These are phyloP conservation scores for Cactoblastis cactorum DNA, from an alignment of 2,888 invertebrate genomes.

Conservation along the genomic window DNA sequence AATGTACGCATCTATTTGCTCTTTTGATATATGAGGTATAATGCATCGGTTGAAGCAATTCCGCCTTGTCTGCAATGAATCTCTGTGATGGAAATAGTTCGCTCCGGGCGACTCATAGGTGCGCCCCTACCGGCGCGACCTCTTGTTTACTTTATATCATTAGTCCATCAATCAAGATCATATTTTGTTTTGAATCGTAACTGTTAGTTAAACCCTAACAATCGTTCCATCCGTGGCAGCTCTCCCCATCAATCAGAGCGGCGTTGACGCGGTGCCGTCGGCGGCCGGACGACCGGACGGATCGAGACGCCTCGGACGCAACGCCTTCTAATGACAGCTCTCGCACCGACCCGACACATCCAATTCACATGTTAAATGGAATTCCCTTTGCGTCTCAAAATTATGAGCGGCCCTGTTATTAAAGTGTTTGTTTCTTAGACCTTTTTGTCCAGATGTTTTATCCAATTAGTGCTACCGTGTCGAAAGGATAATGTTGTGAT, in stretches of 20 bases:
- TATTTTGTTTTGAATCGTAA: constrained; percentile 70
- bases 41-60: constrained; percentile 35
- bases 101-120: constrained; percentile 45
- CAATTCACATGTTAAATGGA: constrained; percentile 79
- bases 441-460: constrained; percentile 68
- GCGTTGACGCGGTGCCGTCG: constrained; percentile 46
- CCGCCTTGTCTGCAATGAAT: constrained; percentile 35
- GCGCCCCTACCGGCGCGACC: constrained; percentile 52
- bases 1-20: constrained; percentile 20
- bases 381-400: constrained; percentile 71
- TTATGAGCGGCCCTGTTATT: constrained; percentile 66
- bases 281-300: constrained; percentile 2
- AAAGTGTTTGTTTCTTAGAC: constrained; percentile 75
- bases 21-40: constrained; percentile 35
- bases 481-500: constrained; percentile 77
- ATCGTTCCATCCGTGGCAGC: constrained; percentile 52
- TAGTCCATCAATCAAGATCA: constrained; percentile 76
- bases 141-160: constrained; percentile 75
- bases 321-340: constrained; percentile 60
- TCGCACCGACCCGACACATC: constrained; percentile 64
- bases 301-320: constrained; percentile 24
- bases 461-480: constrained; percentile 80
- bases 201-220: constrained; percentile 75
- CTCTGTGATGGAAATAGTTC: constrained; percentile 43
- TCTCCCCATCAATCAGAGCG: constrained; percentile 66